Base-by-base conservation (phyloP, 1,140 invertebrate genomes). In the Platorchestia sp. region DNA sequence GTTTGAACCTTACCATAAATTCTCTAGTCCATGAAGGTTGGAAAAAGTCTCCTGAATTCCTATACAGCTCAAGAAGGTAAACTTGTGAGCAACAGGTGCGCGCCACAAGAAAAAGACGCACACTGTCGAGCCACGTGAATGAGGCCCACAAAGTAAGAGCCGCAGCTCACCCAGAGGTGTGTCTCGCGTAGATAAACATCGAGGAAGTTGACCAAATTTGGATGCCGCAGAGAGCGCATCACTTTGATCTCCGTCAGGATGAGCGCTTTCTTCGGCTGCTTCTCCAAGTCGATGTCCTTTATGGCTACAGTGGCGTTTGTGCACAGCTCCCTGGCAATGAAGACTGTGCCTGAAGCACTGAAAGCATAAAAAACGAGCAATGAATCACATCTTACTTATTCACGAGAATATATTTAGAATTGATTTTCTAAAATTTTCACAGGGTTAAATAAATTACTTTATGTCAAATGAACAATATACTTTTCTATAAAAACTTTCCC, bases 181-280 rank as follows among this genome's bases (percentile, higher is more conserved):
- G 99, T 98, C 53, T 98, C 98, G 41, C 98, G 98, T 47, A 99
- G 97, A 97, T 99, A 99, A 41, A 98, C 98, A 96, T 99, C 99
- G 0, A 99, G 97, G 97, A 99, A 99, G 97, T 99, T 99, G 0
- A 99, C 99, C 96, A 99, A 97, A 97, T 99, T 99, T 96, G 98
- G 98, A 97, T 99, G 99, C 97, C 99, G 98, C 97, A 99, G 99
- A 97, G 99, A 98, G 97, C 99, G 98, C 97, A 99, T 98, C 1
- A 99, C 99, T 96, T 99, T 98, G 96, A 99, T 99, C 97, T 99
- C 99, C 95, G 99, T 99, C 96, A 99, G 98, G 97, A 99, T 99
- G 96, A 99, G 97, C 97, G 99, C 99, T 97, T 99, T 99, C 97
- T 99, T 99, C 86, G 98, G 98, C 97, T 99, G 99, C 97, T 99